phyloP scores from a whole-genome alignment of 2,113 vertebrate species.

The Brienomyrus longianalis region DNA sequence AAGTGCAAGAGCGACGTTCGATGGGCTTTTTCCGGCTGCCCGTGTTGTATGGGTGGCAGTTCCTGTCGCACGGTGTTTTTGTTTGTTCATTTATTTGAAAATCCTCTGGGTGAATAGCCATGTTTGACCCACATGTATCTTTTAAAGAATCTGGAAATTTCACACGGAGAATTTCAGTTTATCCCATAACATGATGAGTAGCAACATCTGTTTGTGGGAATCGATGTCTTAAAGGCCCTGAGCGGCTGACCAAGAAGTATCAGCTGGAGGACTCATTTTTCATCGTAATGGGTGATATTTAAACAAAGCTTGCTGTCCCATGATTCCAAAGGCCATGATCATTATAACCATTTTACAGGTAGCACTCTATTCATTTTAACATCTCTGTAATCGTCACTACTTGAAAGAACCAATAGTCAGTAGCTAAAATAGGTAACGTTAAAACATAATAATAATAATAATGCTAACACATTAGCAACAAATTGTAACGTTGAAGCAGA shows the following conservation, averaged over 20 bases:
- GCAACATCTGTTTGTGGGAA: background rate
- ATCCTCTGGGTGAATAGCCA: background rate
- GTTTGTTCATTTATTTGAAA: slow-evolving; percentile 31
- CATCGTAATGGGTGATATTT: background rate
- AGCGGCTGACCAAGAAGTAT: background rate
- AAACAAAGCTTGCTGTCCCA: background rate
- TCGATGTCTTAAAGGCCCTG: background rate
- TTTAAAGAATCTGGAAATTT: background rate
- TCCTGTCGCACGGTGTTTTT: slow-evolving; percentile 58
- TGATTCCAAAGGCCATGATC: background rate
- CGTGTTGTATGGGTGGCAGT: slow-evolving; percentile 55
- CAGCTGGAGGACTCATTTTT: background rate
- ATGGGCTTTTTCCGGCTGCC: slow-evolving; percentile 56
- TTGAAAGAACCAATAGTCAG: background rate
- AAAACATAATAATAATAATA: background rate
- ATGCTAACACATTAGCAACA: background rate
- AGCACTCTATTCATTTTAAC: background rate
- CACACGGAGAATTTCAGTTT: background rate
- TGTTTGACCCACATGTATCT: background rate
- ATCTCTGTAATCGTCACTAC: background rate
- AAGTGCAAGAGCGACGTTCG: slow-evolving; percentile 48
- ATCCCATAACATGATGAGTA: background rate
- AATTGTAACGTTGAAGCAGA: background rate
- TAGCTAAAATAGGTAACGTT: background rate
- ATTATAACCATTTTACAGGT: background rate